Percentiles rank a stretch among this genome's conserved stretches.
These are phyloP conservation scores for Tachysurus fulvidraco DNA, from an alignment of 2,113 vertebrate genomes.

Conservation along the genomic window DNA sequence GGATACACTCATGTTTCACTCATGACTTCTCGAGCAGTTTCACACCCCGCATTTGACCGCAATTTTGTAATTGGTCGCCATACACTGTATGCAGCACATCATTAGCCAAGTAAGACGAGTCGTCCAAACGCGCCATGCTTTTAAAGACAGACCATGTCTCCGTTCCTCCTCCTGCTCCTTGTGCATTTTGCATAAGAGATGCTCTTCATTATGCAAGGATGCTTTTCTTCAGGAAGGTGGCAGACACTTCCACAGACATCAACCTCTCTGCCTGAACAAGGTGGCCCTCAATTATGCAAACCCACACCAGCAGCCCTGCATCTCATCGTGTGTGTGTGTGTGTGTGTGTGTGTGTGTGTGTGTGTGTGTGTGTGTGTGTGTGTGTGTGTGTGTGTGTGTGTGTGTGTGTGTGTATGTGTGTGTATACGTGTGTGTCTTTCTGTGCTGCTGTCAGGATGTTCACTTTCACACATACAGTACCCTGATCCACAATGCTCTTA, in stretches of 20 bases:
- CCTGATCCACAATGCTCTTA: background rate
- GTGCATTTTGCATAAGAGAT: conserved; percentile 78
- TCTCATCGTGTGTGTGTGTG: conserved; percentile 53
- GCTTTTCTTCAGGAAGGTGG: conserved; percentile 71
- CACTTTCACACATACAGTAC: background rate
- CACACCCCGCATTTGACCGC: background rate
- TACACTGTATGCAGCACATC: too few species aligned
- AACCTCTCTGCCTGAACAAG: conserved; percentile 77
- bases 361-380: conserved; percentile 25
- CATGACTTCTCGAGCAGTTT: background rate
- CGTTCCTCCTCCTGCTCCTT: conserved; percentile 62
- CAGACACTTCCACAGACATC: conserved; percentile 70
- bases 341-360: conserved; percentile 35
- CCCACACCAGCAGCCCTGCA: conserved; percentile 67
- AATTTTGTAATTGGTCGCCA: background rate
- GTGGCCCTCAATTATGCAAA: conserved; percentile 77
- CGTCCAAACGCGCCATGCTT: background rate
- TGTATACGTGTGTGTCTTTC: conserved; percentile 26
- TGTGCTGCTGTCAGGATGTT: background rate
- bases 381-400: conserved; percentile 28
- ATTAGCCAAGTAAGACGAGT: background rate
- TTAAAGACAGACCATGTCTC: background rate
- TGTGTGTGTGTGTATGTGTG: conserved; percentile 27
- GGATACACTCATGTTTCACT: background rate
- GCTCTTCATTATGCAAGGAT: conserved; percentile 80